Base-by-base conservation (phyloP, 2,888 invertebrate species). In the Perithous albicinctus region DNA sequence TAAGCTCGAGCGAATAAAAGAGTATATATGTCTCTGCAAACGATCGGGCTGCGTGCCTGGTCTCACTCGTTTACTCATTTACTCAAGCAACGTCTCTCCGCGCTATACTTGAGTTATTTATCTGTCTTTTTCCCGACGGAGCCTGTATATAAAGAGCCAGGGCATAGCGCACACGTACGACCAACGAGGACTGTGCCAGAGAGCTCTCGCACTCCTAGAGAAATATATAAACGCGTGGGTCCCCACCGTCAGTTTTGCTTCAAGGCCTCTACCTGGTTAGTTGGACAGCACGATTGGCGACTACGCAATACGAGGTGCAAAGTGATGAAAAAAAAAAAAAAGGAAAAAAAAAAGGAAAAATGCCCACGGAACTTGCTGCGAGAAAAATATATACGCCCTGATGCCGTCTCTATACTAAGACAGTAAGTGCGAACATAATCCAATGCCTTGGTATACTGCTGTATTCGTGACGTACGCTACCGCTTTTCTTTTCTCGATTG, bases 191-290 rank as follows among this genome's bases (percentile, higher is more conserved):
- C 77, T 66, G n/a, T n/a, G 63, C 54, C 51, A 7, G 63, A 78
- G 70, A 46, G 43, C 46, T 67, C 63, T 41, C 75, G 54, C 43
- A 23, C 69, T 61, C 38, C n/a, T n/a, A n/a, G n/a, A 48, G 48
- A 77, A 38, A 70, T 41, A 63, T 69, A 79, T 74, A 80, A 82
- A 87, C 89, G 90, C 91, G 91, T 91, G 91, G 91, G 91, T 91
- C 91, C 89, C 74, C 80, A 75, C 41, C 88, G 88, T 86, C 89
- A 56, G n/a, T 4, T 56, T 88, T 18, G 64, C 89, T 91, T 92
- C 92, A 92, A 92, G 92, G 92, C 89, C 92, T n/a, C n/a, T 91
- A 89, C 91, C 87, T 89, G 90, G 86, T 88, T 88, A 87, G 88
- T 87, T 87, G 83, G 83, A 84, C 86, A 74, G 83, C 75, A 80